Conservation (phyloP, 35 echinoderm and acorn worm species). For the Hemicentrotus pulcherrimus region DNA sequence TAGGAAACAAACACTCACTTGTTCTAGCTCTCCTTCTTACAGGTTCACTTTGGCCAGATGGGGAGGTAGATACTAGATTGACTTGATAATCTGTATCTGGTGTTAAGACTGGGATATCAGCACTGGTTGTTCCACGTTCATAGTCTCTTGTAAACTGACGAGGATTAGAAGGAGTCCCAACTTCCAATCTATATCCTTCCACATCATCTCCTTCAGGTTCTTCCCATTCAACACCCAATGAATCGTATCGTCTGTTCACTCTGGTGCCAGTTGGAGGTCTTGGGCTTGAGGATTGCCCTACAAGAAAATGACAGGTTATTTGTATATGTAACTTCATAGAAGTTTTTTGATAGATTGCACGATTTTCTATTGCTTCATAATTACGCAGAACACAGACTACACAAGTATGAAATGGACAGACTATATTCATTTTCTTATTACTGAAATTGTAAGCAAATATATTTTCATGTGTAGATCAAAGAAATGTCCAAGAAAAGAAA, state of each 20-base stretch:
- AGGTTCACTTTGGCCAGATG: neutral
- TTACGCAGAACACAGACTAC: neutral
- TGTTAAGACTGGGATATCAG: neutral
- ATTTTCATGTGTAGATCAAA: neutral
- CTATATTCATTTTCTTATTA: neutral
- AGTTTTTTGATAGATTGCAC: neutral
- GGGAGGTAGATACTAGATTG: neutral
- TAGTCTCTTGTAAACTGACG: neutral
- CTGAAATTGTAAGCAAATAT: neutral
- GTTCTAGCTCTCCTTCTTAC: neutral
- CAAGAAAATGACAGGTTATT: neutral
- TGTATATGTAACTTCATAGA: neutral
- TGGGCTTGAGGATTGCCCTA: neutral
- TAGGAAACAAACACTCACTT: neutral
- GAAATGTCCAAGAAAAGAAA: neutral
- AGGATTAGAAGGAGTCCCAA: neutral
- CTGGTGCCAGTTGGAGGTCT: neutral
- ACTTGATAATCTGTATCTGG: constrained; percentile 2
- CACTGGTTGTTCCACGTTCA: neutral
- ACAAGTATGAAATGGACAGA: neutral
- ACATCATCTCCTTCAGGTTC: neutral
- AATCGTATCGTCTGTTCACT: constrained; percentile 2
- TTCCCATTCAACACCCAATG: neutral
- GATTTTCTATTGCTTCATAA: neutral
- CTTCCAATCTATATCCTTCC: neutral